A percentile compares a stretch with the other conserved stretches of the same genome.
phyloP scores from a whole-genome alignment of 2,888 invertebrate genomes.

The Drepanosiphum platanoidis region DNA sequence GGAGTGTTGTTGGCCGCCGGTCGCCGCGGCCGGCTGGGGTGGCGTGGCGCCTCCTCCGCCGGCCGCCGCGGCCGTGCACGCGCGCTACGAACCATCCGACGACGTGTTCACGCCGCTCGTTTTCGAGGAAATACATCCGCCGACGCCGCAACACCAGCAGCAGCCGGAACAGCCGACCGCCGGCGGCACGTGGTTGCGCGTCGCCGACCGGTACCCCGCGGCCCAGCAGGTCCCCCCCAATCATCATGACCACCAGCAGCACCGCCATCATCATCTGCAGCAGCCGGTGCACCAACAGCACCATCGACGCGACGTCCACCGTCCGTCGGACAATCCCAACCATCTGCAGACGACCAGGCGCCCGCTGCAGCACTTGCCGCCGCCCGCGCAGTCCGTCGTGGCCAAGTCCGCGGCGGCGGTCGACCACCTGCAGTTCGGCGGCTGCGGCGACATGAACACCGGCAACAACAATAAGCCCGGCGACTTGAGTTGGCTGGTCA shows the following conservation, averaged over 20 bases:
- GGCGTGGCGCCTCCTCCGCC: neutral
- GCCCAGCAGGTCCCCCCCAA: neutral
- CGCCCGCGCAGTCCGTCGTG: conserved; percentile 4
- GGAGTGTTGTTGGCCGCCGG: neutral
- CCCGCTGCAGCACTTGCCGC: conserved; percentile 47
- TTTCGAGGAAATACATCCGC: conserved; percentile 33
- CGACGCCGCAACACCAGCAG: neutral
- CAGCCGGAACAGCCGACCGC: too few relatives aligned
- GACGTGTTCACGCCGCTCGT: conserved; percentile 58
- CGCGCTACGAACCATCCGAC: conserved; percentile 49
- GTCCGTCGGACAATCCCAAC: neutral
- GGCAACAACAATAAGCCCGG: conserved; percentile 40
- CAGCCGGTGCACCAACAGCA: conserved; percentile 9
- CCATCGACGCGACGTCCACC: neutral
- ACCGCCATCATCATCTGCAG: neutral
- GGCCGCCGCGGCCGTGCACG: conserved; percentile 16
- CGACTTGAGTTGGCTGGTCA: conserved; percentile 65
- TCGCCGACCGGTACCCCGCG: neutral
- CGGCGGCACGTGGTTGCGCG: conserved; percentile 18
- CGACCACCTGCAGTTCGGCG: neutral
- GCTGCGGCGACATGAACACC: neutral
- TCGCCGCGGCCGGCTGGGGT: neutral
- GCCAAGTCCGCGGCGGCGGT: neutral
- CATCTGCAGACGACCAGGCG: conserved; percentile 20
- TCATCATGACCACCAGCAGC: neutral